Base-by-base conservation (phyloP, 2,113 vertebrate genomes). In the Bos indicus region DNA sequence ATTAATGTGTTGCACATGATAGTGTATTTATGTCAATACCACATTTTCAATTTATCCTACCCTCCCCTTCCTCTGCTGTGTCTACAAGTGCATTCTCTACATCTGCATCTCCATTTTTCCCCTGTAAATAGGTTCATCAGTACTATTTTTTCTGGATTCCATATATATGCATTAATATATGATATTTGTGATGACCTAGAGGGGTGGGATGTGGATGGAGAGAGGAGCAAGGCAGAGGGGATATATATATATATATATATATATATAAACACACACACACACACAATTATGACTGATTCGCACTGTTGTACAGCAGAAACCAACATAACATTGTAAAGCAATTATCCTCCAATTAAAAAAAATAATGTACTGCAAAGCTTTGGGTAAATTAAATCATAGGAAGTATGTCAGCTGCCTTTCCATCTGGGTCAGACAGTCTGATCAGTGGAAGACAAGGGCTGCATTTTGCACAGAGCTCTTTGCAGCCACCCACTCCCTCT, bases 241-340 rank as follows among this genome's bases (percentile, higher is more conserved):
- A 25, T 25, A 40, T 23, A 71, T 67, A 67, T 16, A 62, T 16
- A 33, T 19, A n/a, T 19, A n/a, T 4, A 67, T 17, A 13, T 2
- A 59, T 0, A 60, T 1, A 62, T 0, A 62, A 0, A 62, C 0
- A 21, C 4, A 71, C 8, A 67, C 33, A 36, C 16, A 67, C 4
- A 4, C n/a, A 71, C 17, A 77, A 26, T 43, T 25, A 43, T 77
- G 71, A 6, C 71, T 77, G 71, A 77, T 77, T 43, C 0, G 0
- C 0, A 0, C 14, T 43, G 36, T 74, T 43, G 12, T 77, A 77
- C 6, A 25, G 6, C 71, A 77, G 71, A 43, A 77, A 43, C 36
- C 71, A 77, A 77, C 3, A 43, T 3, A 26, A 43, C 71, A 77
- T 77, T 77, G 40, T 77, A 77, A 77, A 77, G 71, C 71, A 43